Evolutionary conservation across 2,113 vertebrate genomes (phyloP).

Genomic region (Macroglossus sobrinus): DNA sequence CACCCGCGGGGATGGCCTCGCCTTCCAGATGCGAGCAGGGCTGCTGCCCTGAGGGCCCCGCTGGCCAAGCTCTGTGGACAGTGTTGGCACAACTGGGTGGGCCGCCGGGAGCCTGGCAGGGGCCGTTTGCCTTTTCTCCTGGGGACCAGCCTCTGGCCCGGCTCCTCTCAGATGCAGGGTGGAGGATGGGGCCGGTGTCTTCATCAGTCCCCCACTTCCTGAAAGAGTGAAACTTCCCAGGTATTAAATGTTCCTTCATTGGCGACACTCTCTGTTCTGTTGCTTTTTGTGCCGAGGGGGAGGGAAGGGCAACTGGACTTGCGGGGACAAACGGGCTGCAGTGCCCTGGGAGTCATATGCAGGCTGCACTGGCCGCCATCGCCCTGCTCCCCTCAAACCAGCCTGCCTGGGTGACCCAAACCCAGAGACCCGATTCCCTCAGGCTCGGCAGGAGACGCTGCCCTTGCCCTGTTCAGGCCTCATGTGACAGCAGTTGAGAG

Average conservation of each 20-base stretch:
- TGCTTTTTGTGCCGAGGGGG: background rate
- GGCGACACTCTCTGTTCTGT: background rate
- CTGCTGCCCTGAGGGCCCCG: conserved; percentile 76
- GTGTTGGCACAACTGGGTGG: background rate
- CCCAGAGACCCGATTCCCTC: background rate
- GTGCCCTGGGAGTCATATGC: background rate
- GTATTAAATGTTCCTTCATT: conserved; percentile 50
- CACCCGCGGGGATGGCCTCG: conserved; percentile 90
- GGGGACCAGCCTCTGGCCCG: background rate
- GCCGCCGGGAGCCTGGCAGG: background rate
- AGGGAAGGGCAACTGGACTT: rapidly evolving
- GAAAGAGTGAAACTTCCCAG: rapidly evolving
- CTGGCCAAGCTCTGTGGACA: rapidly evolving
- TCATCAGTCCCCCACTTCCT: background rate
- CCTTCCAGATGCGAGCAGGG: conserved; percentile 91
- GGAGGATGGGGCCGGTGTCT: background rate
- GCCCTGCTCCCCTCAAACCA: too few relatives aligned
- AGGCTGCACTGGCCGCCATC: background rate
- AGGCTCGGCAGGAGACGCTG: background rate
- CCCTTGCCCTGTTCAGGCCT: background rate
- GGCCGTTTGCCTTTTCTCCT: background rate
- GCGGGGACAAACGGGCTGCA: background rate
- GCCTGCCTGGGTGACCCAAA: too few relatives aligned
- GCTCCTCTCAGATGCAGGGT: background rate
- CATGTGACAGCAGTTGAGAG: background rate